Percentiles rank a stretch among this genome's conserved stretches.
Conservation (phyloP, 2,797 vertebrate genomes). For the Gephyroberyx darwinii region DNA sequence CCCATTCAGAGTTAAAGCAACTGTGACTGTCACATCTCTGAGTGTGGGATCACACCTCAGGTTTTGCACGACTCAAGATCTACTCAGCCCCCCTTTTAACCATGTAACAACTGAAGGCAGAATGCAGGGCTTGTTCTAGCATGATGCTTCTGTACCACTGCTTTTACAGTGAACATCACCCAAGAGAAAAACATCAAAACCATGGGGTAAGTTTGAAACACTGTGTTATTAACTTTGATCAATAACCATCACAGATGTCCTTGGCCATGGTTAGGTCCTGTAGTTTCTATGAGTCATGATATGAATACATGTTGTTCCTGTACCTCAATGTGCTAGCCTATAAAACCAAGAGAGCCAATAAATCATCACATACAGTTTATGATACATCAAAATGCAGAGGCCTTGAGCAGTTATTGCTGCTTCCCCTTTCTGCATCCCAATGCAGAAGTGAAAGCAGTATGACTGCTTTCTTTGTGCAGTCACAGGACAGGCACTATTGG, state of each 20-base stretch:
- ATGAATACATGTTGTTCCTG: conserved; percentile 10
- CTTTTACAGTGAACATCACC: not conserved
- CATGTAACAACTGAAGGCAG: not conserved
- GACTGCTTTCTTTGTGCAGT: conserved; percentile 70
- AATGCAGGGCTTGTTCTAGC: too few species aligned
- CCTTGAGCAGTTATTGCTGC: conserved; percentile 37
- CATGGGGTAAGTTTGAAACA: not conserved
- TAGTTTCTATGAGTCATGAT: conserved; percentile 11
- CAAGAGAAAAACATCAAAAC: conserved; percentile 12
- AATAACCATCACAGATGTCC: too few species aligned
- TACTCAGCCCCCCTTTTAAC: conserved; percentile 2
- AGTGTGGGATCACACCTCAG: not conserved
- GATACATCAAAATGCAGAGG: conserved; percentile 11
- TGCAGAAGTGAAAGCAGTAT: conserved; percentile 81
- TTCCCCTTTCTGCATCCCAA: conserved; percentile 72
- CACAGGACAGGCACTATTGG: conserved; percentile 64
- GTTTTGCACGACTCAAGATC: conserved; percentile 5
- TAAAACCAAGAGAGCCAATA: conserved; percentile 12
- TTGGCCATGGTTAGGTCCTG: not conserved
- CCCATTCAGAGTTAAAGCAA: conserved; percentile 39
- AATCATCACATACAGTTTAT: conserved; percentile 10
- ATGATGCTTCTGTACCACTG: not conserved
- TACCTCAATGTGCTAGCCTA: not conserved
- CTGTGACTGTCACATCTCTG: conserved; percentile 22
- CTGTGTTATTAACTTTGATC: conserved; percentile 11